phyloP scores from a whole-genome alignment of 2,113 vertebrate genomes.

The Spheniscus mendiculus region DNA sequence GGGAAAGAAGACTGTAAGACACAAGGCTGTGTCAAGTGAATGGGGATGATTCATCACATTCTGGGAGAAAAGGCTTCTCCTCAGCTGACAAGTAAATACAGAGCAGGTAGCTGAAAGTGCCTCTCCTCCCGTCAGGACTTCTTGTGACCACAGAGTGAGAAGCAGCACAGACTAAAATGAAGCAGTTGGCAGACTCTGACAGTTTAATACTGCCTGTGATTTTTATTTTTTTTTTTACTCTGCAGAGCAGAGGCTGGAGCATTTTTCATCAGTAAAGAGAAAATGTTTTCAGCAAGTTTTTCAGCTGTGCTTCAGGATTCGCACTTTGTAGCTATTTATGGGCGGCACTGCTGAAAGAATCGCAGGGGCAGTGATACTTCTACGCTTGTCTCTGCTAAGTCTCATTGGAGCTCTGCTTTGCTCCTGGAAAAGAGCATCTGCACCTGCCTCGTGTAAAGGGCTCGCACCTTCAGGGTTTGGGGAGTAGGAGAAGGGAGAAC shows the following conservation, averaged over 20 bases:
- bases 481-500: background rate
- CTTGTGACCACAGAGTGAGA: background rate
- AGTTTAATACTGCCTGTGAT: background rate
- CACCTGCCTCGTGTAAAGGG: fast-evolving
- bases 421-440: background rate
- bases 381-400: background rate
- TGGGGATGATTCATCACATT: background rate
- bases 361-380: background rate
- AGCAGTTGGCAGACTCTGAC: background rate
- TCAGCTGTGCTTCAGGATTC: background rate
- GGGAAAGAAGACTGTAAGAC: background rate
- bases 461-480: background rate
- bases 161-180: background rate
- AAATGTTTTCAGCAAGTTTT: background rate
- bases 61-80: background rate
- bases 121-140: background rate
- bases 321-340: background rate
- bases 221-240: background rate
- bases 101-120: background rate
- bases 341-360: background rate
- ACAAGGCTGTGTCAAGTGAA: background rate
- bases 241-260: background rate
- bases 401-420: background rate
- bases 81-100: background rate
- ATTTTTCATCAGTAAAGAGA: background rate